Evolutionary conservation across 1,140 invertebrate species (phyloP).

Genomic region (Spodoptera litura): DNA sequence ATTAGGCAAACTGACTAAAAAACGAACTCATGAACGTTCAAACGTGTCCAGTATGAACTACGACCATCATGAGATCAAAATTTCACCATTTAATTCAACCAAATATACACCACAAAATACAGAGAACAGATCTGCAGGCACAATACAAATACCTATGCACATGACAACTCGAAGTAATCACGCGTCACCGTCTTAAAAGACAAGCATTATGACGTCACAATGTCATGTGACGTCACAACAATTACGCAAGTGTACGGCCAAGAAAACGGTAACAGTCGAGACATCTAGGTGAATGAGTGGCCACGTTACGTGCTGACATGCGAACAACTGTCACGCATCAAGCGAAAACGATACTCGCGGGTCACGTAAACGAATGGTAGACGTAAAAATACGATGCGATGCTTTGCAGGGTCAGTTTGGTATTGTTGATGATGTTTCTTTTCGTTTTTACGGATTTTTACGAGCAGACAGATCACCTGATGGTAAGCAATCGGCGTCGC

Average conservation of each 20-base stretch:
- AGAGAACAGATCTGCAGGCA: no score
- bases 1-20: no score
- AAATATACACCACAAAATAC: no score
- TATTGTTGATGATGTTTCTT: background rate
- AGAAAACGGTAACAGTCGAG: conserved; percentile 46
- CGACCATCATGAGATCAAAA: no score
- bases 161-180: background rate
- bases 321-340: conserved; percentile 61
- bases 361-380: conserved; percentile 19
- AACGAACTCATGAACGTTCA: no score
- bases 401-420: background rate
- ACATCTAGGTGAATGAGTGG: conserved; percentile 49
- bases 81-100: no score
- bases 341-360: conserved; percentile 57
- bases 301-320: conserved; percentile 59
- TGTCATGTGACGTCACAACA: conserved; percentile 41
- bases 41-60: no score
- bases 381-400: background rate
- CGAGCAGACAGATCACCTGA: no score
- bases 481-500: no score
- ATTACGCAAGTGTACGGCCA: conserved; percentile 48
- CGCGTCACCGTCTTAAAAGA: conserved; percentile 1
- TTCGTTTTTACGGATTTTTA: background rate
- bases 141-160: no score
- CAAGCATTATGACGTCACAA: conserved; percentile 2